phyloP scores from a whole-genome alignment of 2,888 invertebrate genomes.

The Microchrysa polita region DNA sequence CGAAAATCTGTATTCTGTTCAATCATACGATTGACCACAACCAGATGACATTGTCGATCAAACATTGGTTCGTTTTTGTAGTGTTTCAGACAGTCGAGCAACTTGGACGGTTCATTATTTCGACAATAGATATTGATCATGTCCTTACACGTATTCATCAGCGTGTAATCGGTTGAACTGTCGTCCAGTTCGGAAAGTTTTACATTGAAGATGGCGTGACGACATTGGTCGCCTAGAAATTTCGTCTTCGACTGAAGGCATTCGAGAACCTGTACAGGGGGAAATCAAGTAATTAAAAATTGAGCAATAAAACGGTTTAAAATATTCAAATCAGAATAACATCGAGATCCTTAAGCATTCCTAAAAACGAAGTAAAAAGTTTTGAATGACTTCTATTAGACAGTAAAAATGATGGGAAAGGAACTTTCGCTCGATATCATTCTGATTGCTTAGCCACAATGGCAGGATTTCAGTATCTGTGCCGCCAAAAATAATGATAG shows the following conservation, averaged over 20 bases:
- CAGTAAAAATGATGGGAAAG: too few relatives aligned
- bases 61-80: slow-evolving; percentile 81
- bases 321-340: too few relatives aligned
- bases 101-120: slow-evolving; percentile 73
- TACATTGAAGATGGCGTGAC: slow-evolving; percentile 83
- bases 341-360: too few relatives aligned
- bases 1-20: slow-evolving; percentile 91
- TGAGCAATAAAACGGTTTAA: neutral
- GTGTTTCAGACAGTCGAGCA: slow-evolving; percentile 81
- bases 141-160: slow-evolving; percentile 83
- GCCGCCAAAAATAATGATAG: too few relatives aligned
- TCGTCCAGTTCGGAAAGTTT: slow-evolving; percentile 87
- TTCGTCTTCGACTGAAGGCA: slow-evolving; percentile 76
- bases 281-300: slow-evolving; percentile 7
- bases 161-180: slow-evolving; percentile 85
- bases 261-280: slow-evolving; percentile 74
- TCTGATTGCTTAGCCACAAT: too few relatives aligned
- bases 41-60: slow-evolving; percentile 82
- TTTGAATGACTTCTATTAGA: too few relatives aligned
- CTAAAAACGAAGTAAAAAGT: too few relatives aligned
- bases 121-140: slow-evolving; percentile 89
- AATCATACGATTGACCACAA: slow-evolving; percentile 88
- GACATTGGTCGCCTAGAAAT: slow-evolving; percentile 75
- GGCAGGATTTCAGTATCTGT: too few relatives aligned
- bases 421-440: too few relatives aligned